A percentile compares a stretch with the other conserved stretches of the same genome.
Conservation (phyloP, 2,797 vertebrate genomes). For the Tachyglossus aculeatus region DNA sequence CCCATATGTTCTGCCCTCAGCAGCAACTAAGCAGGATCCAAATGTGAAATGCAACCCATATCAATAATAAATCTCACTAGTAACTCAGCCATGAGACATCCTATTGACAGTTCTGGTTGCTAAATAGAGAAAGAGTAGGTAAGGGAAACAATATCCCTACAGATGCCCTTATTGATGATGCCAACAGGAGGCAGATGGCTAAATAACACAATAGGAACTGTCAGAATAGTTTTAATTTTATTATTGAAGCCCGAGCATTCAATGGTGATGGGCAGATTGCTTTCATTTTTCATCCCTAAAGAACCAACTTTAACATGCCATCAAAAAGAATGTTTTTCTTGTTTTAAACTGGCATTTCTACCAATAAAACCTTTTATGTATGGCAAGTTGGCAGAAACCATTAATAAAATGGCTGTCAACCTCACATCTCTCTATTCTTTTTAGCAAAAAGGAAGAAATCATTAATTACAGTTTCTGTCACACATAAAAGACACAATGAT, state of each 20-base stretch:
- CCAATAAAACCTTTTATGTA: conserved; percentile 91
- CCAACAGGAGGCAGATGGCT: conserved; percentile 83
- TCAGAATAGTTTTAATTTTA: conserved; percentile 86
- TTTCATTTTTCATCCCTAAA: conserved; percentile 87
- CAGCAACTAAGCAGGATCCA: conserved; percentile 51
- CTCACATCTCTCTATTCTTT: conserved; percentile 79
- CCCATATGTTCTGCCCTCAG: conserved; percentile 39
- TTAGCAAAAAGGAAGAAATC: conserved; percentile 85
- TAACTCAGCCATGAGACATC: conserved; percentile 67
- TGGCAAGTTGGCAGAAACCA: conserved; percentile 87
- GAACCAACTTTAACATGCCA: conserved; percentile 81
- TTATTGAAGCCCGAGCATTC: conserved; percentile 82
- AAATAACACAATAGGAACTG: conserved; percentile 78
- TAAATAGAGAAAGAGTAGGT: conserved; percentile 65
- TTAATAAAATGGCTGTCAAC: conserved; percentile 97
- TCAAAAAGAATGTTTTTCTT: conserved; percentile 75
- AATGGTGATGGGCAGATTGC: conserved; percentile 83
- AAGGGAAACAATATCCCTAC: conserved; percentile 59
- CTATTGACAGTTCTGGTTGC: conserved; percentile 74
- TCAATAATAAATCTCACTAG: conserved; percentile 64
- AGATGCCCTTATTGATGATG: conserved; percentile 74
- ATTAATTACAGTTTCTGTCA: conserved; percentile 98
- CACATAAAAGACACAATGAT: conserved; percentile 80
- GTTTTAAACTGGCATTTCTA: conserved; percentile 81
- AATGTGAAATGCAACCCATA: conserved; percentile 63